Evolutionary conservation across 2,888 invertebrate genomes (phyloP).

Genomic region (Cephus runcator): DNA sequence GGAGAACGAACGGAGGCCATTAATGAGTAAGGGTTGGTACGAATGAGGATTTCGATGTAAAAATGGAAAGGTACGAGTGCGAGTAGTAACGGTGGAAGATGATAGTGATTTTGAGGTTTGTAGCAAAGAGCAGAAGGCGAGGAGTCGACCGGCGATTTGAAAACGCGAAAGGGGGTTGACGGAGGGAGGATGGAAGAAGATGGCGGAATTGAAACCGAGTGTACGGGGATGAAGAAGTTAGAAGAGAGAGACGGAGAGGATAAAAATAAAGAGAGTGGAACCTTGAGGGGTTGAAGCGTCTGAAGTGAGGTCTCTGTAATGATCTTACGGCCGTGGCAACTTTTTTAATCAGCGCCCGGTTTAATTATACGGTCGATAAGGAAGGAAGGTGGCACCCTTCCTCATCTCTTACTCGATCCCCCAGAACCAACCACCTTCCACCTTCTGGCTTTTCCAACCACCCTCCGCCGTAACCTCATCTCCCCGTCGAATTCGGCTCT

Average conservation of each 20-base stretch:
- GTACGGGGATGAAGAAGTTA: slow-evolving; percentile 2
- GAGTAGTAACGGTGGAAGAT: background rate
- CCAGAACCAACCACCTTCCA: slow-evolving; percentile 32
- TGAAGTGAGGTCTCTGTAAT: slow-evolving; percentile 52
- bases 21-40: background rate
- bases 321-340: slow-evolving; percentile 62
- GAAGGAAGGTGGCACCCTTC: slow-evolving; percentile 53
- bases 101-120: background rate
- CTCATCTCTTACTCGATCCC: slow-evolving; percentile 24
- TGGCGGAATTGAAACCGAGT: background rate
- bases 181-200: background rate
- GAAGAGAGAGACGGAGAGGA: slow-evolving; percentile 23
- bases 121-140: background rate
- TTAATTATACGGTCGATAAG: slow-evolving; percentile 64
- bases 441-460: slow-evolving; percentile 24
- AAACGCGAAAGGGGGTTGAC: background rate
- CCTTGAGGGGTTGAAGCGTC: slow-evolving; percentile 23
- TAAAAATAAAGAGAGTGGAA: slow-evolving; percentile 17
- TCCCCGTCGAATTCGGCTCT: slow-evolving; percentile 33
- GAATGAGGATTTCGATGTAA: background rate
- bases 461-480: background rate
- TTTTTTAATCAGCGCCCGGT: slow-evolving; percentile 65
- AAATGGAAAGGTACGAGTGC: background rate
- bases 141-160: background rate
- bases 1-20: background rate